These are phyloP conservation scores for Anguilla marmorata DNA, from an alignment of 2,797 vertebrate genomes.

Conservation along the genomic window DNA sequence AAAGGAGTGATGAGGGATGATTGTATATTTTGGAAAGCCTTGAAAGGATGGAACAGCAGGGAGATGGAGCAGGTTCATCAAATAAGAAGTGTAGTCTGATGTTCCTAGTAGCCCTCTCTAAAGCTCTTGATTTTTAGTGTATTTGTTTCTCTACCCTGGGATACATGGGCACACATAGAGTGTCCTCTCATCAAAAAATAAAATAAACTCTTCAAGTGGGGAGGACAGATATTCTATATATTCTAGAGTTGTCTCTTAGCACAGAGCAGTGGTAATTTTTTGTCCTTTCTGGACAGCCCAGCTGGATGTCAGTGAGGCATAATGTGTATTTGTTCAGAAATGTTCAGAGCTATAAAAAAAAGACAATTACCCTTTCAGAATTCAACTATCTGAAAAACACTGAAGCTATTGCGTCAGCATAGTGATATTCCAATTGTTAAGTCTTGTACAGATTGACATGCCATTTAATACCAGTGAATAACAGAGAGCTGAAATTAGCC, in stretches of 20 bases:
- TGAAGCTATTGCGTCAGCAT: constrained; percentile 3
- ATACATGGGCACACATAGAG: not conserved
- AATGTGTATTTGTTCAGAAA: not conserved
- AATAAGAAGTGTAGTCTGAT: not conserved
- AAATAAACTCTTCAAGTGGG: not conserved
- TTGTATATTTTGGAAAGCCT: not conserved
- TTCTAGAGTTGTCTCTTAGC: not conserved
- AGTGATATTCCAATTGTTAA: not conserved
- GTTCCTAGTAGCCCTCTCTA: not conserved
- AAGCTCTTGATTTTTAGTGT: not conserved
- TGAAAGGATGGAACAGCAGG: not conserved
- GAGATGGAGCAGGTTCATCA: not conserved
- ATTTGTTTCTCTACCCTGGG: not conserved
- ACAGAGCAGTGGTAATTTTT: not conserved
- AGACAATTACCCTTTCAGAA: not conserved
- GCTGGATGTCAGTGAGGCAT: not conserved
- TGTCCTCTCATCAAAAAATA: not conserved
- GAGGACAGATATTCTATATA: not conserved
- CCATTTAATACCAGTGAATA: not conserved
- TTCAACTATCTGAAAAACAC: not conserved
- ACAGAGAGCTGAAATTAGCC: not conserved
- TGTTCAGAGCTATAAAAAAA: constrained; percentile 10
- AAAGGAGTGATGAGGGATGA: not conserved
- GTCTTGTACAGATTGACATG: constrained; percentile 8
- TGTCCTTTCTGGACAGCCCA: not conserved